Evolutionary conservation across 2,113 vertebrate genomes (phyloP), one percentile per base, ranked within the genome.

Genomic region (Muscicapa adusta): DNA sequence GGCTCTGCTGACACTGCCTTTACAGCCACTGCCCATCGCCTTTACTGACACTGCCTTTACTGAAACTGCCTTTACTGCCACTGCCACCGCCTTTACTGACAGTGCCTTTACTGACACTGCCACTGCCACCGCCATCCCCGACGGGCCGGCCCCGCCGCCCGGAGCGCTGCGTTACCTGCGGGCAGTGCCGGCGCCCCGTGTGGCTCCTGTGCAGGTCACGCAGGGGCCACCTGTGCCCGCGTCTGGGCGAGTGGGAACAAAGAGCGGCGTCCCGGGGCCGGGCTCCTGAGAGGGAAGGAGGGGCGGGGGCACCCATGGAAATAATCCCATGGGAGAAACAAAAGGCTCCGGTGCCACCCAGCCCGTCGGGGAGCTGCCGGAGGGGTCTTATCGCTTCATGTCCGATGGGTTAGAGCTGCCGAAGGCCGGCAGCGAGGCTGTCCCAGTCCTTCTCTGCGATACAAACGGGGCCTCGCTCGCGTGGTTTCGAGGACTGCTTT

Each of bases 161-260:
- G 33, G 20, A 25, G 14, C 29, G 47, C 29, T 16, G 54, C n/a
- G 9, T 47, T 18, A 62, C n/a, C 51, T 20, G 65, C 10, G 60
- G 47, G 53, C 22, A n/a, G 48, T 24, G 29, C 53, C 14, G 8
- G 8, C 24, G 9, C 12, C 31, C 42, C 50, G 4, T 1, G 28
- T 1, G 60, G 11, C 5, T 57, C 4, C 6, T 7, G 8, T 8
- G 48, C 22, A 0, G 85, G 50, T 25, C 1, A 12, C 43, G 67
- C 24, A 12, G 19, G 56, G 57, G 34, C 6, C 51, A 54, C 42
- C 47, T 14, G 61, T 26, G 67, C 26, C 22, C 42, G 36, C 36
- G 14, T 40, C 70, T 25, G 4, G 22, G 33, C 9, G 25, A 4
- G 12, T 18, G 60, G 61, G 65, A 77, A 81, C 86, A 88, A 92